Conservation (phyloP, 37 sponge, comb jelly and placozoan genomes). For the Eunapius fragilis region DNA sequence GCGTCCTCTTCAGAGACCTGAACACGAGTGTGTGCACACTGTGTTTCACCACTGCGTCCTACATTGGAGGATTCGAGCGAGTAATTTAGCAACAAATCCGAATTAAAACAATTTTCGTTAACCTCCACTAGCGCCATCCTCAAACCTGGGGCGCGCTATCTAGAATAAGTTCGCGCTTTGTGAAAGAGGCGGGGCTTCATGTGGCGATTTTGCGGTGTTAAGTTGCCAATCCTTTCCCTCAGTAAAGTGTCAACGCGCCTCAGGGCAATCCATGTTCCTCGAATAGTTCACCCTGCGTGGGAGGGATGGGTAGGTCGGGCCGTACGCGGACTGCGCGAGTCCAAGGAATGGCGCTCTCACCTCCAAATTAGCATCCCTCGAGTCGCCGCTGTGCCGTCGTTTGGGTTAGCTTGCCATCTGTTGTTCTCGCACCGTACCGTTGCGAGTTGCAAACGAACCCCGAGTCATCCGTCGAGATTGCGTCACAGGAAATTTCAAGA, state of each 20-base stretch:
- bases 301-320: background rate
- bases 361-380: background rate
- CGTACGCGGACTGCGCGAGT: background rate
- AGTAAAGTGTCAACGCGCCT: background rate
- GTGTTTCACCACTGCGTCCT: conserved; percentile 76
- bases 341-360: background rate
- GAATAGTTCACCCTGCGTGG: background rate
- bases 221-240: background rate
- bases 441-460: background rate
- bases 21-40: conserved; percentile 96
- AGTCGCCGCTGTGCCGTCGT: background rate
- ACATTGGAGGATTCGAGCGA: background rate
- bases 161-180: background rate
- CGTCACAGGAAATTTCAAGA: background rate
- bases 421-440: background rate
- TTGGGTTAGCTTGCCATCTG: background rate
- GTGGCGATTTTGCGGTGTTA: background rate
- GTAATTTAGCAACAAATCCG: background rate
- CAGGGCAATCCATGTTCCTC: background rate
- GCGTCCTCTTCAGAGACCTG: conserved; percentile 96
- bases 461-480: background rate
- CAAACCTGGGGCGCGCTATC: background rate
- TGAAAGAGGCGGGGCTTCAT: background rate
- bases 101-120: background rate
- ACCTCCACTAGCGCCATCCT: background rate